These are phyloP conservation scores for Xylota sylvarum DNA, from an alignment of 2,888 invertebrate species.

Conservation along the genomic window DNA sequence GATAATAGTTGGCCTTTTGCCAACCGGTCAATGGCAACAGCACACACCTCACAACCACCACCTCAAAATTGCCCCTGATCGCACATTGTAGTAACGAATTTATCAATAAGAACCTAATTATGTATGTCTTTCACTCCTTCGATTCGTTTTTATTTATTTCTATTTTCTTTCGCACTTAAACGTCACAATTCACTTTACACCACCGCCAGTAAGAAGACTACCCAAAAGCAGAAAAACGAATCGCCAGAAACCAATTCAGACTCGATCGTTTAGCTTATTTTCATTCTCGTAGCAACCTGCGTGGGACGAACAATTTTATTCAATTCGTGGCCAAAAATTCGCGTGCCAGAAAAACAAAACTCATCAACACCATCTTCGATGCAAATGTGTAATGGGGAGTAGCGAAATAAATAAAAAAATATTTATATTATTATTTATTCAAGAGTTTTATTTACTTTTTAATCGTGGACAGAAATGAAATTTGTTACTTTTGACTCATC, in stretches of 20 bases:
- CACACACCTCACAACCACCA: not conserved
- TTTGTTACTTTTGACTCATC: conserved; percentile 35
- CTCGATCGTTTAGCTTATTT: conserved; percentile 1
- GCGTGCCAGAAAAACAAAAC: conserved; percentile 49
- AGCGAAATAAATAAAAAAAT: not conserved
- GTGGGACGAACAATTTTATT: conserved; percentile 56
- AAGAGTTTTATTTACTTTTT: conserved; percentile 24
- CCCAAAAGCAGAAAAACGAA: not conserved
- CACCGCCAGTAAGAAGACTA: not conserved
- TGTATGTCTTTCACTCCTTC: conserved; percentile 32
- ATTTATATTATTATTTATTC: not conserved
- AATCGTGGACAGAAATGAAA: conserved; percentile 17
- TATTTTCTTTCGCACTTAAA: conserved; percentile 15
- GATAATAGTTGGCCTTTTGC: conserved; percentile 71
- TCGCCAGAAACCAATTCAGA: not conserved
- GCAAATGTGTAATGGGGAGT: not conserved
- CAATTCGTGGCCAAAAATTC: conserved; percentile 54
- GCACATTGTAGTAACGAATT: conserved; percentile 27
- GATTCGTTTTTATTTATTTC: conserved; percentile 30
- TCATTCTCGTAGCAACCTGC: conserved; percentile 13
- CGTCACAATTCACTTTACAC: conserved; percentile 33
- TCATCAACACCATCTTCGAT: not conserved
- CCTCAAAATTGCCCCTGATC: conserved; percentile 20
- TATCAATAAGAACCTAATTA: conserved; percentile 56
- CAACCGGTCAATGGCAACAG: conserved; percentile 64